Evolutionary conservation across 2,797 vertebrate species (phyloP), one percentile per base, ranked within the genome.

Genomic region (Cebuella pygmaea): DNA sequence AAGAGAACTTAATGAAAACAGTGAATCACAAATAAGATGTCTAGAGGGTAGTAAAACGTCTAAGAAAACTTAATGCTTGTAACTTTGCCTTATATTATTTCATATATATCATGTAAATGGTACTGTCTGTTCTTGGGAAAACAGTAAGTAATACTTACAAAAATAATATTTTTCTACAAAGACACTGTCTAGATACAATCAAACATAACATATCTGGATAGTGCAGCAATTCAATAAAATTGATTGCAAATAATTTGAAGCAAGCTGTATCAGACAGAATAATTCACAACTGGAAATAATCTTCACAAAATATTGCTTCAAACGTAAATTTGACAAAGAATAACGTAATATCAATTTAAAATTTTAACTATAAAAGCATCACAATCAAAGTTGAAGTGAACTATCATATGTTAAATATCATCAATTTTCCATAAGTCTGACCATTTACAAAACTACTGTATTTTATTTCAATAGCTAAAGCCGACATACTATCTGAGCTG

Each of bases 1-100:
- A 96, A 94, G 36, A 97, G 96, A 80, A 39, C 74, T 87, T 95
- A 98, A 98, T 97, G 97, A 98, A 98, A 98, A 94, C 93, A 96
- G 88, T 97, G 67, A 87, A 97, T 98, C 98, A 98, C 96, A 98
- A 96, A 93, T 88, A 96, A 97, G 27, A 75, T 97, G 83, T 96
- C 70, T 97, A 70, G 52, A 86, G 64, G 95, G 95, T 87, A 89
- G 79, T 94, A 94, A 98, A 96, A 87, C 89, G 92, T 93, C 93
- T 96, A 87, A 17, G 83, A 95, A 95, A 96, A 96, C 67, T 89
- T 97, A 97, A 97, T 52, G 44, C 67, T 90, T 97, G 70, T 82
- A 96, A 96, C 82, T 94, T 95, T 93, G 36, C 36, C 85, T 95
- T 91, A 94, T 96, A 97, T 97, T 96, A 88, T 97, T 95, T 96